phyloP scores from a whole-genome alignment of 2,888 invertebrate species.

The Thysanoteuthis rhombus region DNA sequence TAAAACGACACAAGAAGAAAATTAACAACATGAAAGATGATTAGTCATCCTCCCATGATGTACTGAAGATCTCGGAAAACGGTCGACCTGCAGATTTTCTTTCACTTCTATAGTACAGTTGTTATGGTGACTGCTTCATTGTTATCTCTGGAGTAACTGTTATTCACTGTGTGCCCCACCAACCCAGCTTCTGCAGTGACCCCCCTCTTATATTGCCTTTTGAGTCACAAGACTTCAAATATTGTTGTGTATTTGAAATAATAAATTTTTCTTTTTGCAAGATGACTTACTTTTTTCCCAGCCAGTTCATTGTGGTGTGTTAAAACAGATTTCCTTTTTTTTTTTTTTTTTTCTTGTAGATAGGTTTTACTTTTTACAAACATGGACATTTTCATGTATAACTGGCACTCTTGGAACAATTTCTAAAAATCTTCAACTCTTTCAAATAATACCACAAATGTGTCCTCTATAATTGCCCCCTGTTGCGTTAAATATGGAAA shows the following conservation, averaged over 20 bases:
- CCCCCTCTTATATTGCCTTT: not conserved
- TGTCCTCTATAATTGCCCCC: too few relatives aligned
- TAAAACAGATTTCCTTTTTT: too few relatives aligned
- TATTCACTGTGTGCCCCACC: not conserved
- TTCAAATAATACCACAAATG: too few relatives aligned
- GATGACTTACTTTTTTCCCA: too few relatives aligned
- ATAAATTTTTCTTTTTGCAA: not conserved
- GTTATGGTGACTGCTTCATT: not conserved
- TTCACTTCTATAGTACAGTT: not conserved
- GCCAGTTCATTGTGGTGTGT: too few relatives aligned
- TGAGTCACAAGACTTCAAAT: not conserved
- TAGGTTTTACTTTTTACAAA: too few relatives aligned
- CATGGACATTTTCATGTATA: too few relatives aligned
- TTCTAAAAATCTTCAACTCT: too few relatives aligned
- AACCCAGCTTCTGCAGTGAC: not conserved
- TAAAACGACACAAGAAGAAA: conserved; percentile 50
- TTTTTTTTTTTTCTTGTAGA: too few relatives aligned
- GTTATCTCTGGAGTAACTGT: not conserved
- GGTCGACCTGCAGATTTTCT: not conserved
- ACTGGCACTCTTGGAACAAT: too few relatives aligned
- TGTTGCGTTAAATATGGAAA: too few relatives aligned
- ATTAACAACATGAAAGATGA: conserved; percentile 42
- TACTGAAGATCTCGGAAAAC: not conserved
- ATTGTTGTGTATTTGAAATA: not conserved
- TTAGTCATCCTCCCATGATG: not conserved